Conservation (phyloP, 2,888 invertebrate species). For the Stegana nigrithorax region DNA sequence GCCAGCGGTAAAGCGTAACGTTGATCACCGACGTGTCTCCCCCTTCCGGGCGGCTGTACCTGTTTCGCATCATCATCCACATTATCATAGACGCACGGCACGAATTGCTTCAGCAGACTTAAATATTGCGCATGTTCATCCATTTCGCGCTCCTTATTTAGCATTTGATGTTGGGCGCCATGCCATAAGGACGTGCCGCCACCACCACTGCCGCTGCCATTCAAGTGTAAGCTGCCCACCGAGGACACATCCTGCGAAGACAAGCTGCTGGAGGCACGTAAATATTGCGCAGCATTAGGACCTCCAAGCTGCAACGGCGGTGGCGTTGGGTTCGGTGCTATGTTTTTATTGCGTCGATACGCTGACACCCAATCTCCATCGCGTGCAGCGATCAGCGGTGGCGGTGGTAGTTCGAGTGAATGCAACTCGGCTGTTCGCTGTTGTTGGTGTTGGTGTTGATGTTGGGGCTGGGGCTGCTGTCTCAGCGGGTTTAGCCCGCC, state of each 20-base stretch:
- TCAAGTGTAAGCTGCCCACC: not conserved
- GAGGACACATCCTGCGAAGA: conserved; percentile 12
- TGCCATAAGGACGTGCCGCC: conserved; percentile 26
- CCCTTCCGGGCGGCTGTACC: conserved; percentile 10
- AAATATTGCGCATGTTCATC: conserved; percentile 46
- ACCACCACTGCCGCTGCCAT: no score
- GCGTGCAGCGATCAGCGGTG: not conserved
- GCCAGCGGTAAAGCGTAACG: conserved; percentile 20
- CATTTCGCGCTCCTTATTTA: conserved; percentile 39
- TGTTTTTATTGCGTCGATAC: not conserved
- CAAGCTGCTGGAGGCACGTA: conserved; percentile 30
- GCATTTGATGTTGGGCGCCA: conserved; percentile 26
- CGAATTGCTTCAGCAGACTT: conserved; percentile 41
- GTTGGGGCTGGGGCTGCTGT: not conserved
- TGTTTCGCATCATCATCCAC: conserved; percentile 23
- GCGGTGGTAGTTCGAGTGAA: not conserved
- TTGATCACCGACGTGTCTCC: conserved; percentile 22
- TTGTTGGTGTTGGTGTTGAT: conserved; percentile 27
- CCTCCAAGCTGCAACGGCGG: conserved; percentile 16
- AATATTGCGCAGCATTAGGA: conserved; percentile 19
- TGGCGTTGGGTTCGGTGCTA: not conserved
- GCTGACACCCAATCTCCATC: not conserved
- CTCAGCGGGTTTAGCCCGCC: not conserved
- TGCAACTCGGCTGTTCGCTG: not conserved
- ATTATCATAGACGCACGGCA: conserved; percentile 40